These are phyloP conservation scores for Cheilinus undulatus DNA, from an alignment of 2,113 vertebrate species.

Conservation along the genomic window DNA sequence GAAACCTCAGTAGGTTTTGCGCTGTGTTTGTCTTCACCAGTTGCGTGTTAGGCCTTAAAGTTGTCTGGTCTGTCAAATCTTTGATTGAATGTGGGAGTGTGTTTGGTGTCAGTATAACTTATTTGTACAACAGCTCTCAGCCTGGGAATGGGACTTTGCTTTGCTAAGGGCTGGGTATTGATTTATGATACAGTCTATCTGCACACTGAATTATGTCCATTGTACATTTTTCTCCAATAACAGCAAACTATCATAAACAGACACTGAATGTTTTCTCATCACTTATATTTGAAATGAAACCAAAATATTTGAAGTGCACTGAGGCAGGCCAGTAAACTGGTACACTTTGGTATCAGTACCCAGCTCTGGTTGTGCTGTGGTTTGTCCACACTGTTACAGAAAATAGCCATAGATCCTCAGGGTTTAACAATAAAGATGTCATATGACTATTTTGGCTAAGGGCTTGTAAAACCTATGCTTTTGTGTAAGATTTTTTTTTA, in stretches of 20 bases:
- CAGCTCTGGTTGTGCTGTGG: neutral
- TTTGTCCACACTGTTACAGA: neutral
- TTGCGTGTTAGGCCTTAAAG: neutral
- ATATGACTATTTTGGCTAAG: neutral
- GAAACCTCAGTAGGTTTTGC: too few species aligned
- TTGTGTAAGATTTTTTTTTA: neutral
- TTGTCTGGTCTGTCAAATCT: neutral
- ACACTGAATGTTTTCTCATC: neutral
- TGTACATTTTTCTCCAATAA: neutral
- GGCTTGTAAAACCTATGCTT: neutral
- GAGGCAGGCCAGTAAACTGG: too few species aligned
- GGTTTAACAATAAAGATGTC: slow-evolving; percentile 5
- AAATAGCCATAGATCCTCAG: slow-evolving; percentile 18
- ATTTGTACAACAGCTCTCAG: neutral
- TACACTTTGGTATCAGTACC: neutral
- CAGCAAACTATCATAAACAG: neutral
- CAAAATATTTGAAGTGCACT: too few species aligned
- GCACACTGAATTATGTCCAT: neutral
- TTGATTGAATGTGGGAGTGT: neutral
- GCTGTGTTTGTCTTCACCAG: neutral
- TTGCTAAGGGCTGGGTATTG: neutral
- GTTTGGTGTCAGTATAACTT: neutral
- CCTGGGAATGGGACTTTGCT: neutral
- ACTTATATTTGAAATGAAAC: neutral
- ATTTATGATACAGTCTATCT: neutral